These are phyloP conservation scores for Mustela erminea DNA, from an alignment of 2,797 vertebrate species.

Conservation along the genomic window DNA sequence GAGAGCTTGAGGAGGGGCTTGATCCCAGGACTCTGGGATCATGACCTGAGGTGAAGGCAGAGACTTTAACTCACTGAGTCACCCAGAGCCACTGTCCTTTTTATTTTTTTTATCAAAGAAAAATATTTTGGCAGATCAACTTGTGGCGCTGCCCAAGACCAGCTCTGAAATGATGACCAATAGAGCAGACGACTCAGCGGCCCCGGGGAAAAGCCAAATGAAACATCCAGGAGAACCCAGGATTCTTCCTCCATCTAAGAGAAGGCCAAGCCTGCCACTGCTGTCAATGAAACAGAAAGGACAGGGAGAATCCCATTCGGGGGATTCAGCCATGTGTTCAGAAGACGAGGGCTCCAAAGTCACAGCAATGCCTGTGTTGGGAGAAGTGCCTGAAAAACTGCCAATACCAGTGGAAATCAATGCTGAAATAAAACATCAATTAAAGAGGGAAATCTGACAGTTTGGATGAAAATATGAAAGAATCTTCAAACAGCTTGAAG, in stretches of 20 bases:
- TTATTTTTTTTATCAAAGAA: background rate
- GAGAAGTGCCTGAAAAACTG: slow-evolving; percentile 81
- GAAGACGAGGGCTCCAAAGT: slow-evolving; percentile 83
- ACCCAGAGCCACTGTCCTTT: no score
- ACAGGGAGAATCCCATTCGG: background rate
- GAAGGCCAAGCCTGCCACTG: background rate
- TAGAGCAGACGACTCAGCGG: slow-evolving; percentile 93
- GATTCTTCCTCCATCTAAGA: slow-evolving; percentile 86
- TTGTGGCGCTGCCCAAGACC: background rate
- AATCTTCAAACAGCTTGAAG: background rate
- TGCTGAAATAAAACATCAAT: slow-evolving; percentile 91
- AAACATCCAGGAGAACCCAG: slow-evolving; percentile 90
- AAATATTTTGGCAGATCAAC: background rate
- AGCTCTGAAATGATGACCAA: slow-evolving; percentile 95
- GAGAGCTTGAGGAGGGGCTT: no score
- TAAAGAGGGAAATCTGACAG: slow-evolving; percentile 96
- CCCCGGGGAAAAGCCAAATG: slow-evolving; percentile 90
- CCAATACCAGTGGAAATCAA: slow-evolving; percentile 91
- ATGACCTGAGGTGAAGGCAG: no score
- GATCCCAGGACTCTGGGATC: no score
- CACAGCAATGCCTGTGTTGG: slow-evolving; percentile 82
- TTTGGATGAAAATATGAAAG: slow-evolving; percentile 89
- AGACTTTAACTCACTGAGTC: no score
- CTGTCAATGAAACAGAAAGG: background rate
- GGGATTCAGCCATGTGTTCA: background rate